Percentiles rank a stretch among this genome's conserved stretches.
Conservation (phyloP, 1,140 invertebrate genomes). For the Drosophila burlai region DNA sequence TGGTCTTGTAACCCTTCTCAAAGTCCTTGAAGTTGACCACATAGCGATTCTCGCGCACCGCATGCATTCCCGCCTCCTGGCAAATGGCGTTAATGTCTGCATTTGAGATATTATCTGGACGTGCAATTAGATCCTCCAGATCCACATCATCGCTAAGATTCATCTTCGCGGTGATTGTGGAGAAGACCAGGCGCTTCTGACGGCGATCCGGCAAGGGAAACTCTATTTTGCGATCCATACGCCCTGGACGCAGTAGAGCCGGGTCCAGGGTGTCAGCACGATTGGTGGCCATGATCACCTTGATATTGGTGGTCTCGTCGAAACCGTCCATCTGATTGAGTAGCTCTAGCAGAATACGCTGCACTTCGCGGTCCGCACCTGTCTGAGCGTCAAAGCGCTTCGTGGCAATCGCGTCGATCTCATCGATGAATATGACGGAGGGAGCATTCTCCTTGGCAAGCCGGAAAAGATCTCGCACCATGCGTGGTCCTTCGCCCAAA, state of each 20-base stretch:
- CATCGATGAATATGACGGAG: slow-evolving; percentile 99
- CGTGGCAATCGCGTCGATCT: slow-evolving; percentile 99
- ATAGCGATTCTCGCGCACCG: slow-evolving; percentile 97
- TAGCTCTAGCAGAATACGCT: slow-evolving; percentile 98
- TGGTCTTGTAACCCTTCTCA: slow-evolving; percentile 99
- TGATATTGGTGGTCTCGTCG: slow-evolving; percentile 99
- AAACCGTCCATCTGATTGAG: slow-evolving; percentile 99
- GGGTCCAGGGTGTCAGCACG: slow-evolving; percentile 98
- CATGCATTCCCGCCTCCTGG: slow-evolving; percentile 98
- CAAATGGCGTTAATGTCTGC: slow-evolving; percentile 99
- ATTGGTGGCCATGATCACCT: slow-evolving; percentile 99
- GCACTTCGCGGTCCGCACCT: slow-evolving; percentile 99
- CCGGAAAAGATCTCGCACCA: slow-evolving; percentile 99
- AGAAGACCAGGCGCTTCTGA: slow-evolving; percentile 99
- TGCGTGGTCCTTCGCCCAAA: slow-evolving; percentile 98
- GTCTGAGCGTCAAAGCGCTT: slow-evolving; percentile 99
- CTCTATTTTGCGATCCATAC: slow-evolving; percentile 99
- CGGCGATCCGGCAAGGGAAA: slow-evolving; percentile 98
- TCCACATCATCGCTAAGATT: slow-evolving; percentile 99
- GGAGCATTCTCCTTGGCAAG: slow-evolving; percentile 99
- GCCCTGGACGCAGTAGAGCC: slow-evolving; percentile 97
- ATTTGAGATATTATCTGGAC: slow-evolving; percentile 99
- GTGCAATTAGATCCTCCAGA: slow-evolving; percentile 98
- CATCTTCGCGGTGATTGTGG: slow-evolving; percentile 99
- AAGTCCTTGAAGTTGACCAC: slow-evolving; percentile 99